These are phyloP conservation scores for Nanorana parkeri DNA, from an alignment of 2,113 vertebrate genomes.

Conservation along the genomic window DNA sequence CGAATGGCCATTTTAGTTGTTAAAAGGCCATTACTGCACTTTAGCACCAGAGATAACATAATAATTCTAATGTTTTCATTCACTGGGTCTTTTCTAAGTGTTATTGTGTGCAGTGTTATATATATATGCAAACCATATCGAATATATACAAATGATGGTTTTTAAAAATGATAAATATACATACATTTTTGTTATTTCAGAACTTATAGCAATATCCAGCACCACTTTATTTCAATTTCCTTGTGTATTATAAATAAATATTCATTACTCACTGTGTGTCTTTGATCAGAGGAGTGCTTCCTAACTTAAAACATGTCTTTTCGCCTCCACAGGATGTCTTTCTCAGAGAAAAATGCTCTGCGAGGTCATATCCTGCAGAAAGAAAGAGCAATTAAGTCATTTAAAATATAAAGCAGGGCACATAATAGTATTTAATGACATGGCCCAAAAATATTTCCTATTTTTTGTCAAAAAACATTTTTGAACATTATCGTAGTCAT, in stretches of 20 bases:
- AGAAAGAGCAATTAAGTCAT: slow-evolving; percentile 42
- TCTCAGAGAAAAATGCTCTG: slow-evolving; percentile 87
- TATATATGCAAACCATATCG: no score
- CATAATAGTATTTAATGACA: slow-evolving; percentile 32
- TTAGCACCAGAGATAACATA: no score
- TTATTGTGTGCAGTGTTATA: no score
- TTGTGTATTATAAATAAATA: slow-evolving; percentile 22
- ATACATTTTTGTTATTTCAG: neutral
- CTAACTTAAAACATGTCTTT: slow-evolving; percentile 85
- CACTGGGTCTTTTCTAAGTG: no score
- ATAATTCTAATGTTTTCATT: no score
- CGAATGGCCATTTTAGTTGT: no score
- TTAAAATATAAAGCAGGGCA: slow-evolving; percentile 7
- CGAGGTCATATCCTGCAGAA: slow-evolving; percentile 89
- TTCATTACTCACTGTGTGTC: slow-evolving; percentile 74
- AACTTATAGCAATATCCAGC: neutral
- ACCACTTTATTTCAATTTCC: slow-evolving; percentile 6
- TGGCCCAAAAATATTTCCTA: slow-evolving; percentile 12
- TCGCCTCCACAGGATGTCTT: slow-evolving; percentile 80
- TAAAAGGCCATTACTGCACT: no score
- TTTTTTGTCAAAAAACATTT: neutral
- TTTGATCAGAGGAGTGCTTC: slow-evolving; percentile 83
- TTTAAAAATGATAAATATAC: neutral
- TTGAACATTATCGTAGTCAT: neutral
- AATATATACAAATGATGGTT: neutral